Conservation (phyloP, 2,113 vertebrate genomes). For the Copsychus sechellarum region DNA sequence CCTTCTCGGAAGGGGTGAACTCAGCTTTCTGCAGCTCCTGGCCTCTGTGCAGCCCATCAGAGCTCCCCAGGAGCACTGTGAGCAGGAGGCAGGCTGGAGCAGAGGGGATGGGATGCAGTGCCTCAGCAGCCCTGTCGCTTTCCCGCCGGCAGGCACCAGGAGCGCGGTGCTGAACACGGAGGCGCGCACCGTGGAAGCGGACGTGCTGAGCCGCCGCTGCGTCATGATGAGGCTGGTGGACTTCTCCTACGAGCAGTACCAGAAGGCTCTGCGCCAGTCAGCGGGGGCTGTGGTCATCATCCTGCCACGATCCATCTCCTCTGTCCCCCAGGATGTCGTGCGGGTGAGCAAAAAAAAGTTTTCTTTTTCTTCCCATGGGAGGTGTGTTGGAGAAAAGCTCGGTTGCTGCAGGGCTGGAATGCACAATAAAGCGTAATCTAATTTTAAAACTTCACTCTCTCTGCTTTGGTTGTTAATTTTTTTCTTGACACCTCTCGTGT, state of each 20-base stretch:
- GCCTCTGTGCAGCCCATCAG: neutral
- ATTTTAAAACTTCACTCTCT: neutral
- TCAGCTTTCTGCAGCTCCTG: neutral
- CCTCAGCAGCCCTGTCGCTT: fast-evolving
- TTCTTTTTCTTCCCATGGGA: neutral
- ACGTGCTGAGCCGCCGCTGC: slow-evolving; percentile 94
- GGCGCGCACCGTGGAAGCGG: slow-evolving; percentile 91
- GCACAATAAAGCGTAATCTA: neutral
- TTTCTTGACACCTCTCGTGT: neutral
- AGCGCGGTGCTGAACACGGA: slow-evolving; percentile 95
- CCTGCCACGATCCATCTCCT: slow-evolving; percentile 89
- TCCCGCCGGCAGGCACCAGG: slow-evolving; percentile 81
- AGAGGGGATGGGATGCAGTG: neutral
- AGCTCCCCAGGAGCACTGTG: neutral
- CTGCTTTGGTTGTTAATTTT: neutral
- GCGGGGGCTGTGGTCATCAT: slow-evolving; percentile 96
- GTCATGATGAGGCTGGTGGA: slow-evolving; percentile 93
- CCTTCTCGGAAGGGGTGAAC: fast-evolving
- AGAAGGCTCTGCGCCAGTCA: slow-evolving; percentile 93
- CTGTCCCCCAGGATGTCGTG: slow-evolving; percentile 93
- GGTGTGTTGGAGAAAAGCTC: neutral
- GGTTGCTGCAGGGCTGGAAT: neutral
- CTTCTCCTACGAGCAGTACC: slow-evolving; percentile 94
- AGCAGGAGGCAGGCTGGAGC: neutral
- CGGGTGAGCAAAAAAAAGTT: slow-evolving; percentile 70